Evolutionary conservation across 2,888 invertebrate genomes (phyloP), one percentile per base, ranked within the genome.

Genomic region (Sicus ferrugineus): DNA sequence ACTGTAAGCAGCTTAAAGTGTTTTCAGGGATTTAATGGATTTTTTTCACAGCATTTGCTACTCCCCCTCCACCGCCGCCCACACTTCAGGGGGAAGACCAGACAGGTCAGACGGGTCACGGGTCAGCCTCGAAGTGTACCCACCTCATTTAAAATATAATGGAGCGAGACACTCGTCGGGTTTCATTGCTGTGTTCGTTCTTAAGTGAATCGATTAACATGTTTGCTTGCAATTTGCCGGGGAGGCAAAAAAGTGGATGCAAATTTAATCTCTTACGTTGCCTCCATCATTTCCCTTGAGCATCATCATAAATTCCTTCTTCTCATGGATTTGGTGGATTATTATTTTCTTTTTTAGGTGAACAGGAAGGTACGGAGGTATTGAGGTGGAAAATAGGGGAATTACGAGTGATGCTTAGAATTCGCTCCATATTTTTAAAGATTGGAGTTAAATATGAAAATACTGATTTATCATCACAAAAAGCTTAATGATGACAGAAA

Each of bases 151-250:
- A 28, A 59, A 62, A 48, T 28, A 62, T 46, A 62, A 62, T 62
- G 62, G 62, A n/a, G 46, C 61, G 61, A 11, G 5, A 26, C 23
- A 11, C 38, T 56, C 56, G n/a, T 28, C 23, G 34, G 6, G 4
- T 21, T 23, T 38, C 61, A n/a, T 21, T 6, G 3, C 6, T 16
- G 23, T 23, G 16, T 14, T 19, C 21, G 26, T 23, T n/a, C 46
- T 67, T 48, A 58, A 48, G 59, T 58, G 59, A 26, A 42, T 26
- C 52, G 59, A 67, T 67, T 67, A 75, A 74, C 64, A 65, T 74
- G 75, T 74, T 75, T 73, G 75, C 69, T 71, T 73, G 72, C 73
- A 73, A 63, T 69, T 70, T 66, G 74, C 73, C 72, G 71, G 68
- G 73, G 58, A 69, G 70, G 69, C 59, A 70, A 50, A 70, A 72